Conservation (phyloP, 2,888 invertebrate genomes). For the Empis stercorea region DNA sequence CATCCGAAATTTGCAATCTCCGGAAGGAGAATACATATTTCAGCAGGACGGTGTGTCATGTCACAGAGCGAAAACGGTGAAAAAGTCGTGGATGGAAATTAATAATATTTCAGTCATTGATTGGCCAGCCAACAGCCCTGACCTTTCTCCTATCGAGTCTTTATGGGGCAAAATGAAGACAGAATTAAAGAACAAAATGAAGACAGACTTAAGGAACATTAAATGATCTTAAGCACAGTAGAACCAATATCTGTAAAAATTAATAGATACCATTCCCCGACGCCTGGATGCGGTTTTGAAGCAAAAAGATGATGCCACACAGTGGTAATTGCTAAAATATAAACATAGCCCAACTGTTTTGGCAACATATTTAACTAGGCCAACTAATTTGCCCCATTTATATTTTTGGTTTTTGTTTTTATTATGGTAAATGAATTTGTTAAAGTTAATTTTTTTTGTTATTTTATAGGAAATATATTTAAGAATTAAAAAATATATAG, state of each 20-base stretch:
- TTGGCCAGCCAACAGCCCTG: conserved; percentile 1
- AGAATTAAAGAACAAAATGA: too few species aligned
- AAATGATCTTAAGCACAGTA: neutral
- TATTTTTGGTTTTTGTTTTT: too few species aligned
- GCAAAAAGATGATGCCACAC: neutral
- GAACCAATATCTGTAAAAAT: neutral
- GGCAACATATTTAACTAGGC: neutral
- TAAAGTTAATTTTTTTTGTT: too few species aligned
- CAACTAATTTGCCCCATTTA: too few species aligned
- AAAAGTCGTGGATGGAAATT: neutral
- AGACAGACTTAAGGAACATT: too few species aligned
- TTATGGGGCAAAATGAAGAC: neutral
- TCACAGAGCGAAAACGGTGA: neutral
- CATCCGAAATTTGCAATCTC: neutral
- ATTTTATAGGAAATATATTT: too few species aligned
- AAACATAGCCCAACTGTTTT: neutral
- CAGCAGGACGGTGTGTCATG: neutral
- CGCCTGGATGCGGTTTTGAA: neutral
- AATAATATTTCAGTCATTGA: neutral
- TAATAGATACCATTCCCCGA: neutral
- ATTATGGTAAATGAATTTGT: too few species aligned
- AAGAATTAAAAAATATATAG: too few species aligned
- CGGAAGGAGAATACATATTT: neutral
- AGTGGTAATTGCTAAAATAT: neutral
- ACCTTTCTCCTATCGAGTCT: neutral